Evolutionary conservation across 1,140 invertebrate genomes (phyloP), one percentile per base, ranked within the genome.

Genomic region (Macrobrachium nipponense): DNA sequence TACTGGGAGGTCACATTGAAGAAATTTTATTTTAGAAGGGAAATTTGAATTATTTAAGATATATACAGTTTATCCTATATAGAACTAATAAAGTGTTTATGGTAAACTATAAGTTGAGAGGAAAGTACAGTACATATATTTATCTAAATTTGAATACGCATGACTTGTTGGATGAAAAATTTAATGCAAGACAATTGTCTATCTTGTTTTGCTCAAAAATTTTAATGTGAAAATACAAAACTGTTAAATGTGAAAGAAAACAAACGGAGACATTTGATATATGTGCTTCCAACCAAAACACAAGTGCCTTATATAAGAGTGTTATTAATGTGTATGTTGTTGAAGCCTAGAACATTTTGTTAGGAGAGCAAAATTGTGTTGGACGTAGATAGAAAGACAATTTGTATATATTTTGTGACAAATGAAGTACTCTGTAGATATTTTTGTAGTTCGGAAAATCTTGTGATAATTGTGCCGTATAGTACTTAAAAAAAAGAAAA

Each of bases 291-390:
- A 86, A 61, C 17, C 27, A 51, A 36, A 60, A 80, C 83, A 80
- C 66, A 8, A 80, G 83, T 86, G 83, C 83, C 83, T 86, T 86
- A 86, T 51, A 51, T 66, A 86, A 80, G 68, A 86, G 83, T 86
- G 83, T 73, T 86, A 86, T 51, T 80, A 86, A 79, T 79, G 68
- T 79, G 70, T 70, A 60, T 86, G 59, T 61, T 72, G 60, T 60
- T 59, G 58, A 79, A 60, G 23, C 58, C 20, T 79, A 60, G 44
- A 60, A 79, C 36, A 75, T 80, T 80, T 73, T 73, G 59, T 73
- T 72, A 77, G 60, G 77, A 78, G 27, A 75, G 58, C 58, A 43
- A 36, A 62, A 75, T 58, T 62, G 23, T 73, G 17, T 80, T 78
- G 79, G 64, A 85, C 36, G 23, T 78, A 78, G 73, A 84, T 70